phyloP scores from a whole-genome alignment of 2,113 vertebrate genomes.

The Dinomys branickii region DNA sequence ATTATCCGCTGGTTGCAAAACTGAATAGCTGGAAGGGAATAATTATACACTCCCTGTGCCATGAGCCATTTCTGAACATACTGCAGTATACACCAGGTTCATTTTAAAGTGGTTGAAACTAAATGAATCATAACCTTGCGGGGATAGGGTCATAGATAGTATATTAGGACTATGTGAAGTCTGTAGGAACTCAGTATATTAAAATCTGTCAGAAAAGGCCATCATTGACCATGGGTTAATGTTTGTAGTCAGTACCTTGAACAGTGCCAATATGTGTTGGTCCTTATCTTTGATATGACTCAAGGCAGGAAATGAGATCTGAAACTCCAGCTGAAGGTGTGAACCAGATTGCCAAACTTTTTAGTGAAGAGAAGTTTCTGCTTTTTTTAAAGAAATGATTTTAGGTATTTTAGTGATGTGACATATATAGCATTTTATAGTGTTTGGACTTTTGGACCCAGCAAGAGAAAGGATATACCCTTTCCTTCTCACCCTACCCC shows the following conservation, averaged over 20 bases:
- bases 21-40: constrained; percentile 65
- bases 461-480: background rate
- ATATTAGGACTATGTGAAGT: constrained; percentile 68
- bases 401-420: background rate
- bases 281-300: constrained; percentile 47
- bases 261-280: background rate
- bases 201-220: constrained; percentile 77
- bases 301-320: constrained; percentile 65
- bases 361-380: constrained; percentile 31
- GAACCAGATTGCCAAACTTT: constrained; percentile 12
- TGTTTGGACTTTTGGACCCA: background rate
- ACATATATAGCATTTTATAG: background rate
- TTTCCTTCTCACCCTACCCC: background rate
- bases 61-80: constrained; percentile 70
- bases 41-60: constrained; percentile 69
- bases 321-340: background rate
- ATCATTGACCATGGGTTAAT: constrained; percentile 67
- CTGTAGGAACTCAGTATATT: constrained; percentile 74
- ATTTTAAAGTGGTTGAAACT: constrained; percentile 75
- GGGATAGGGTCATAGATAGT: constrained; percentile 58
- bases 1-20: constrained; percentile 73
- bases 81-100: constrained; percentile 60
- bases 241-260: constrained; percentile 57
- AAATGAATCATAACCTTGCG: constrained; percentile 72
- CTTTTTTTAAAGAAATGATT: background rate